Evolutionary conservation across 2,797 vertebrate genomes (phyloP).

Genomic region (Myripristis jacobus): DNA sequence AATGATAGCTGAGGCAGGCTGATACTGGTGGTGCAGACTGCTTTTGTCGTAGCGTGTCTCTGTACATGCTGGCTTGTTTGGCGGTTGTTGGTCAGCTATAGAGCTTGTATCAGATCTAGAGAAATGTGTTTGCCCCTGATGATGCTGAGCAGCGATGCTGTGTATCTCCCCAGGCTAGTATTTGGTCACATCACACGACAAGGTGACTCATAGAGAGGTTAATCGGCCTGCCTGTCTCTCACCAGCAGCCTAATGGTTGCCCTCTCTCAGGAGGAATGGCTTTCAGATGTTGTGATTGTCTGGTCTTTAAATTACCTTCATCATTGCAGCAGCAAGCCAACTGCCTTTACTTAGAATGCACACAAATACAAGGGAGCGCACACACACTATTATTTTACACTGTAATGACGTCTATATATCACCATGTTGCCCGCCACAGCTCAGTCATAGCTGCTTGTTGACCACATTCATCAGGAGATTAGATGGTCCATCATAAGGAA

Average conservation of each 20-base stretch:
- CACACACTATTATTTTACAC: neutral
- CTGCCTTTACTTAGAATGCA: constrained; percentile 16
- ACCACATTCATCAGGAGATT: constrained; percentile 49
- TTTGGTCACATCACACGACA: constrained; percentile 27
- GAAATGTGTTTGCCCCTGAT: neutral
- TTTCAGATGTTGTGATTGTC: constrained; percentile 26
- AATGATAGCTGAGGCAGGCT: constrained; percentile 55
- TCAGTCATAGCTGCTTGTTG: constrained; percentile 42
- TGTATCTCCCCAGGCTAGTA: constrained; percentile 1
- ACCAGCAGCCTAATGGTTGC: constrained; percentile 36
- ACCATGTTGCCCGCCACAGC: constrained; percentile 28
- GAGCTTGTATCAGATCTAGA: neutral
- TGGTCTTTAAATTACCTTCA: constrained; percentile 43
- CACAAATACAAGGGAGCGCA: neutral
- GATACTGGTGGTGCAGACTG: constrained; percentile 45
- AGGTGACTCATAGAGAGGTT: constrained; percentile 52
- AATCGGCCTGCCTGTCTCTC: constrained; percentile 49
- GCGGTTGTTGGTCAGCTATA: neutral
- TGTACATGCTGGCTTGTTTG: neutral
- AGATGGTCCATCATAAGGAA: constrained; percentile 41
- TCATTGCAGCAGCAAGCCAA: constrained; percentile 16
- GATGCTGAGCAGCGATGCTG: constrained; percentile 9
- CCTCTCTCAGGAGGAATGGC: constrained; percentile 29
- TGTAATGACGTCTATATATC: constrained; percentile 28
- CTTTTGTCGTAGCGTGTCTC: constrained; percentile 20